Conservation (phyloP, 2,797 vertebrate species). For the Myripristis jacobus region DNA sequence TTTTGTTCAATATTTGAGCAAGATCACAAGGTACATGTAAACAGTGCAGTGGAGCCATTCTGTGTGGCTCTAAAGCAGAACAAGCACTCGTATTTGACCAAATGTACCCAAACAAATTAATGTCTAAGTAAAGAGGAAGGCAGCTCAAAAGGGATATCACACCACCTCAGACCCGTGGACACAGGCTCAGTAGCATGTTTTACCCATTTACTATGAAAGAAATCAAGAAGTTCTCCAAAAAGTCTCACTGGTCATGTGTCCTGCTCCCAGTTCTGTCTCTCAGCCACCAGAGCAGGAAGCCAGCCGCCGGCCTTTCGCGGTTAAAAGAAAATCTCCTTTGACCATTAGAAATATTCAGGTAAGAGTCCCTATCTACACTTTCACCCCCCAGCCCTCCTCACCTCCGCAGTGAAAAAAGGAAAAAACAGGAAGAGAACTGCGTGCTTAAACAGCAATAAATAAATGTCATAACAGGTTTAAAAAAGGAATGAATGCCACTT, state of each 20-base stretch:
- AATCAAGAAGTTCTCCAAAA: not conserved
- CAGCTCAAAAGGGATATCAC: not conserved
- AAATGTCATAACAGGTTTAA: not conserved
- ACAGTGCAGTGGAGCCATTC: not conserved
- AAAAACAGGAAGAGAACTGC: constrained; percentile 1
- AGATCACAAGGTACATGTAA: not conserved
- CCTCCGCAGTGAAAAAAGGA: not conserved
- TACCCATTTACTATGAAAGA: not conserved
- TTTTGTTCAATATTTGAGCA: constrained; percentile 1
- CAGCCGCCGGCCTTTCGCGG: not conserved
- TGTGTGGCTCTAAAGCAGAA: not conserved
- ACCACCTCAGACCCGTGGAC: not conserved
- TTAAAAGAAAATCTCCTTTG: not conserved
- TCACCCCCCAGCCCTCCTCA: too few relatives aligned
- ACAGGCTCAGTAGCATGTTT: not conserved
- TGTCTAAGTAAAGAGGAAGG: not conserved
- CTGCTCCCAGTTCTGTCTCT: not conserved
- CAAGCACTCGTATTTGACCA: not conserved
- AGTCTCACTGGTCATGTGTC: not conserved
- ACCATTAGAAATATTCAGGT: not conserved
- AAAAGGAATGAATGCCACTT: not conserved
- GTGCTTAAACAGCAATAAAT: not conserved
- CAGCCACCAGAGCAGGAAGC: not conserved
- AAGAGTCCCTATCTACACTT: not conserved
- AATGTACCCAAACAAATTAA: not conserved